A percentile compares a stretch with the other conserved stretches of the same genome.
Conservation (phyloP, 2,888 invertebrate species). For the Tenthredo notha region DNA sequence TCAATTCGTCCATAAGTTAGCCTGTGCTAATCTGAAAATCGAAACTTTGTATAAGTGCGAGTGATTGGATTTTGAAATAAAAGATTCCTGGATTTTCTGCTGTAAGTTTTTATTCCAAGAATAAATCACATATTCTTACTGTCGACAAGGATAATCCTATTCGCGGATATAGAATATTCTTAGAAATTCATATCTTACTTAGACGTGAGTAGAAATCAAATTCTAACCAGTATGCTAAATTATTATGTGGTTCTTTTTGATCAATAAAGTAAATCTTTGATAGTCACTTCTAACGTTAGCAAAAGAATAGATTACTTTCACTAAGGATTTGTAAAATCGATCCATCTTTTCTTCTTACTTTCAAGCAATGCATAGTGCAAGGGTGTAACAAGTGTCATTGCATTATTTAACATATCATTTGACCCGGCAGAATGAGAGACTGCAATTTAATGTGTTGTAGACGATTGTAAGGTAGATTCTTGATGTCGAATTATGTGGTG, state of each 20-base stretch:
- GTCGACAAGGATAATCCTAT: background rate
- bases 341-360: background rate
- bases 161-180: background rate
- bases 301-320: background rate
- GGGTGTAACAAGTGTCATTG: slow-evolving; percentile 15
- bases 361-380: background rate
- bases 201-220: background rate
- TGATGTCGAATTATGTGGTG: background rate
- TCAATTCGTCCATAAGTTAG: background rate
- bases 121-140: background rate
- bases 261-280: background rate
- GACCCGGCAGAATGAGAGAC: background rate
- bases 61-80: slow-evolving; percentile 24
- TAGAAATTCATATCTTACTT: background rate
- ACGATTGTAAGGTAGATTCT: background rate
- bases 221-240: background rate
- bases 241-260: background rate
- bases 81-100: slow-evolving; percentile 18
- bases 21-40: background rate
- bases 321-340: background rate
- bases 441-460: slow-evolving; percentile 12
- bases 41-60: slow-evolving; percentile 25
- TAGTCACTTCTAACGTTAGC: background rate
- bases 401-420: slow-evolving; percentile 22
- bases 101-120: slow-evolving; percentile 29